Conservation (phyloP, 2,888 invertebrate genomes). For the Ophioninae sp. region DNA sequence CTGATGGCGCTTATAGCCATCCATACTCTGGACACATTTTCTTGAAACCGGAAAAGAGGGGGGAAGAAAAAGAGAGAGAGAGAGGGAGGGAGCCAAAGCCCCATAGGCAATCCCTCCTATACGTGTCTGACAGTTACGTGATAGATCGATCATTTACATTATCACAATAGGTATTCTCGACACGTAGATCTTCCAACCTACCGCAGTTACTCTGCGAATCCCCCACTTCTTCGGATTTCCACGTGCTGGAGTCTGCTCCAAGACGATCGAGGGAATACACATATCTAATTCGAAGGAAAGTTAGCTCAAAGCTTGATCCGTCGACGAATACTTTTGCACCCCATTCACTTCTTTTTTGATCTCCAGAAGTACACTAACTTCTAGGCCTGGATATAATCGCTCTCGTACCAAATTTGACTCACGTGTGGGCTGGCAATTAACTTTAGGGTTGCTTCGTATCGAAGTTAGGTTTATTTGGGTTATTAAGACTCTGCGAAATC, state of each 20-base stretch:
- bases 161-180: slow-evolving; percentile 67
- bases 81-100: slow-evolving; percentile 36
- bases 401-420: too few species aligned
- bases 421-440: too few species aligned
- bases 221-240: slow-evolving; percentile 7
- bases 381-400: too few species aligned
- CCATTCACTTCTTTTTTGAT: not conserved
- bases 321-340: not conserved
- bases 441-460: too few species aligned
- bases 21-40: slow-evolving; percentile 66
- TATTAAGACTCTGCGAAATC: too few species aligned
- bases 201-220: slow-evolving; percentile 51
- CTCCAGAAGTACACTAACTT: not conserved
- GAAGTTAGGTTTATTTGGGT: too few species aligned
- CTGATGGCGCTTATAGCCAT: slow-evolving; percentile 69
- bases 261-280: slow-evolving; percentile 1
- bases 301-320: not conserved
- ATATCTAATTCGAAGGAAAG: not conserved
- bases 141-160: slow-evolving; percentile 69
- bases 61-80: not conserved
- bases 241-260: not conserved
- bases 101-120: slow-evolving; percentile 53
- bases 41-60: slow-evolving; percentile 10
- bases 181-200: slow-evolving; percentile 70
- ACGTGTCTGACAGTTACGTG: slow-evolving; percentile 69